These are phyloP conservation scores for Carlito syrichta DNA, from an alignment of 2,113 vertebrate genomes.

Conservation along the genomic window DNA sequence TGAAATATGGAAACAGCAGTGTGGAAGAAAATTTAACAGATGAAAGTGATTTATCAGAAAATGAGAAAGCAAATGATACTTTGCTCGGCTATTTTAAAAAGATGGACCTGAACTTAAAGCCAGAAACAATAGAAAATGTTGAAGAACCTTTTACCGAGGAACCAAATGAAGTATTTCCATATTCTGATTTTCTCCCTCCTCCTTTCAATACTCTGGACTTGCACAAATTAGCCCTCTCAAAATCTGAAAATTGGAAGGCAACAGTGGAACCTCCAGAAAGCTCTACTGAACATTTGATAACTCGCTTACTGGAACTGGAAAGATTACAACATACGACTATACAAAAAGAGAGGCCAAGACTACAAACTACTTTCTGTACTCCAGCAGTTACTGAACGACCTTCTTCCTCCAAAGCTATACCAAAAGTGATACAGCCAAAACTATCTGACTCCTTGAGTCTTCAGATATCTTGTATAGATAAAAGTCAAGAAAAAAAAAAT, in stretches of 20 bases:
- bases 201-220: conserved; percentile 69
- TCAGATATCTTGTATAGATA: conserved; percentile 38
- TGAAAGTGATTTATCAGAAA: conserved; percentile 63
- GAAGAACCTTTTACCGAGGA: conserved; percentile 54
- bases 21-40: conserved; percentile 53
- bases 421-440: conserved; percentile 41
- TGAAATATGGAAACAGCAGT: conserved; percentile 24
- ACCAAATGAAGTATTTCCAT: conserved; percentile 46
- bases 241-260: conserved; percentile 52
- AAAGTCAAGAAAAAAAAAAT: conserved; percentile 27
- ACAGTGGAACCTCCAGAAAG: conserved; percentile 3
- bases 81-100: conserved; percentile 63
- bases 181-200: conserved; percentile 72
- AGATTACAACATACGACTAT: conserved; percentile 59
- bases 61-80: conserved; percentile 55
- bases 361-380: background rate
- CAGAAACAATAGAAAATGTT: conserved; percentile 46
- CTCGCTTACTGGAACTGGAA: conserved; percentile 67
- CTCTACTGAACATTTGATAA: conserved; percentile 44
- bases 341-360: conserved; percentile 62
- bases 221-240: conserved; percentile 66
- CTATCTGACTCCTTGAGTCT: background rate
- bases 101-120: conserved; percentile 67
- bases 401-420: conserved; percentile 14
- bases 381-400: background rate